Conservation (phyloP, 2,888 invertebrate species). For the Spilarctia lutea region DNA sequence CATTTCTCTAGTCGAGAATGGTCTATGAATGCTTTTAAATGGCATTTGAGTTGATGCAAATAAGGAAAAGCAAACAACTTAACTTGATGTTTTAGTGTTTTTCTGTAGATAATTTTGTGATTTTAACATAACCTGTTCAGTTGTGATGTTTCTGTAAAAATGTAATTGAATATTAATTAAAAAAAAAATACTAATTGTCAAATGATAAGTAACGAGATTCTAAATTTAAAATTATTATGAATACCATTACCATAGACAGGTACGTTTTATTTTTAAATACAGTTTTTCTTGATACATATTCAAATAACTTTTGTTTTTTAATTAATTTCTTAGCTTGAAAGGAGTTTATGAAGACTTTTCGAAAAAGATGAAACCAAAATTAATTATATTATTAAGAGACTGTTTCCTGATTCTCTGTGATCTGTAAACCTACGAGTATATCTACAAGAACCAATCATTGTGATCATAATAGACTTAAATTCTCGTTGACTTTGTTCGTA, state of each 20-base stretch:
- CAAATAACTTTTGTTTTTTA: too few species aligned
- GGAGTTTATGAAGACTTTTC: too few species aligned
- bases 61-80: conserved; percentile 4
- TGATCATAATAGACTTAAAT: neutral
- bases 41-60: conserved; percentile 6
- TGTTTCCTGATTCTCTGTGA: neutral
- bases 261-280: neutral
- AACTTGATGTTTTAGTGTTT: neutral
- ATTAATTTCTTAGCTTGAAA: neutral
- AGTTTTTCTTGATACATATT: neutral
- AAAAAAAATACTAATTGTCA: neutral
- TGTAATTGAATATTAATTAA: neutral
- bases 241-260: neutral
- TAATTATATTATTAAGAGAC: neutral
- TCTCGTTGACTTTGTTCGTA: neutral
- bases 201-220: neutral
- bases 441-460: neutral
- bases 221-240: neutral
- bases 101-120: neutral
- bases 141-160: neutral
- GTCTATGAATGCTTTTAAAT: neutral
- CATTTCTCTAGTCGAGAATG: conserved; percentile 19
- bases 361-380: too few species aligned
- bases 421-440: neutral
- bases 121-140: neutral